These are phyloP conservation scores for Drosophila baimaii DNA, from an alignment of 1,140 invertebrate species.

Conservation along the genomic window DNA sequence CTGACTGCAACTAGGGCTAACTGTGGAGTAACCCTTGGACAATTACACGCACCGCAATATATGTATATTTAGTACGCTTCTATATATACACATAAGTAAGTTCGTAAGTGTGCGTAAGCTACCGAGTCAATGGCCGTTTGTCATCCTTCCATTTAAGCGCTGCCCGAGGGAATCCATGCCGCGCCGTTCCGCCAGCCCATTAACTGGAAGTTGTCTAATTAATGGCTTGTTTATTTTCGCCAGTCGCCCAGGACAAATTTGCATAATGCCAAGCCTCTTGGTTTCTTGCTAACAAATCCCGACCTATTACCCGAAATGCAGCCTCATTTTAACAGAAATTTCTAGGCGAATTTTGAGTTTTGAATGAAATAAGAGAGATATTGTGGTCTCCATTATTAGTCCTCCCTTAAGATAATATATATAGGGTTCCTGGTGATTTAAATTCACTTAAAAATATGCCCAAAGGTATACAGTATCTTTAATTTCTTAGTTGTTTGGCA, in stretches of 20 bases:
- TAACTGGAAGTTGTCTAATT: conserved; percentile 67
- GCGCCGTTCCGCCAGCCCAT: conserved; percentile 40
- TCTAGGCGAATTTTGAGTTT: not conserved
- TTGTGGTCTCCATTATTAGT: not conserved
- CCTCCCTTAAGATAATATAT: no score
- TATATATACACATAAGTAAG: not conserved
- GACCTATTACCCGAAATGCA: not conserved
- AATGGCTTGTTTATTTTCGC: conserved; percentile 65
- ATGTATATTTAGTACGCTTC: not conserved
- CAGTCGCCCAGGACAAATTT: conserved; percentile 43
- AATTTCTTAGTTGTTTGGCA: not conserved
- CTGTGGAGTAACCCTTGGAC: conserved; percentile 17
- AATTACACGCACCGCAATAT: conserved; percentile 7
- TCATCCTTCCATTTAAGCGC: conserved; percentile 26
- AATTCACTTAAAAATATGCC: not conserved
- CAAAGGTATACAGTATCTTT: not conserved
- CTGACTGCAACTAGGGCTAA: conserved; percentile 35
- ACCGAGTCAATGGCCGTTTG: conserved; percentile 56
- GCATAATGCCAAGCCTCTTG: conserved; percentile 44
- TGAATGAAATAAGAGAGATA: not conserved
- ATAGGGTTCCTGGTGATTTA: not conserved
- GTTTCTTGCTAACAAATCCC: conserved; percentile 2
- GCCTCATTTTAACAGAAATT: not conserved
- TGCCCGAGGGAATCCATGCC: conserved; percentile 24
- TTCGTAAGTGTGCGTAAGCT: not conserved